Evolutionary conservation across 2,797 vertebrate species (phyloP).

Genomic region (Gambelia wislizenii): DNA sequence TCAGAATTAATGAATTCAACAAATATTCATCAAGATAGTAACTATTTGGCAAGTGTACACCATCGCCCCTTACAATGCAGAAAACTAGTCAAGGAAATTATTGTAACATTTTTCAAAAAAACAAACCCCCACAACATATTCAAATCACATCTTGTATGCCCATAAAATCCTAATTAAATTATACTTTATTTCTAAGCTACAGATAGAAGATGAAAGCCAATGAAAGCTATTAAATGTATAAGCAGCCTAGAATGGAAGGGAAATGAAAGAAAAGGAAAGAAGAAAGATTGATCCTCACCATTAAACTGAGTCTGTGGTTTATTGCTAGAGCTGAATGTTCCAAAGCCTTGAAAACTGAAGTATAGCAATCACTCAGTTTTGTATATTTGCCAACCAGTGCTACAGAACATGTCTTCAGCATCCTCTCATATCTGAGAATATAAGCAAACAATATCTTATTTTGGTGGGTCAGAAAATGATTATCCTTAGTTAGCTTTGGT

Average conservation of each 20-base stretch:
- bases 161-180: slow-evolving; percentile 31
- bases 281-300: slow-evolving; percentile 75
- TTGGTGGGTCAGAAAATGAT: not conserved
- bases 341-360: slow-evolving; percentile 83
- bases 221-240: slow-evolving; percentile 17
- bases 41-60: slow-evolving; percentile 5
- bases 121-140: not conserved
- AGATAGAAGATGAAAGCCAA: not conserved
- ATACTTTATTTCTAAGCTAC: slow-evolving; percentile 41
- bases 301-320: slow-evolving; percentile 83
- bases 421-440: slow-evolving; percentile 78
- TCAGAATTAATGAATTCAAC: not conserved
- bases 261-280: slow-evolving; percentile 20
- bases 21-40: slow-evolving; percentile 4
- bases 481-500: not conserved
- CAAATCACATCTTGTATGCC: slow-evolving; percentile 23
- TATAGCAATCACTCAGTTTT: slow-evolving; percentile 83
- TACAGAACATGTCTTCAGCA: slow-evolving; percentile 82
- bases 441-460: slow-evolving; percentile 30
- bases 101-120: not conserved
- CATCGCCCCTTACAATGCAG: slow-evolving; percentile 8
- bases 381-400: slow-evolving; percentile 85
- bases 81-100: not conserved
- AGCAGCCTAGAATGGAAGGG: not conserved
- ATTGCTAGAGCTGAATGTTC: slow-evolving; percentile 84